Evolutionary conservation across 2,888 invertebrate genomes (phyloP).

Genomic region (Isoperla grammatica): DNA sequence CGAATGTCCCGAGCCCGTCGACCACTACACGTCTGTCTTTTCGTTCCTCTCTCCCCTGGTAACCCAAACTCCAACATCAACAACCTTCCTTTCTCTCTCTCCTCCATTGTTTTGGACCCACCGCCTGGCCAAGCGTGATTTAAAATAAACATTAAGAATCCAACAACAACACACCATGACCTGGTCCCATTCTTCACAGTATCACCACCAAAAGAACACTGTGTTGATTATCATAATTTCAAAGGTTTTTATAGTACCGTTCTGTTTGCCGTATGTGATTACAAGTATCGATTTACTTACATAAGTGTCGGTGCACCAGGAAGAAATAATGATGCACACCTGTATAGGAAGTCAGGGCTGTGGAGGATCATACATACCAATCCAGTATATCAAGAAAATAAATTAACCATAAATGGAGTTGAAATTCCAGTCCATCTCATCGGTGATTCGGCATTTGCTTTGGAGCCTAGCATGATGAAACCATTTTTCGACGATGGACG

Average conservation of each 20-base stretch:
- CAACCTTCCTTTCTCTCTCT: too few relatives aligned
- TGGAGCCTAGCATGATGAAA: neutral
- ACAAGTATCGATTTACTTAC: neutral
- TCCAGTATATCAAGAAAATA: neutral
- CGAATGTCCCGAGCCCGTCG: too few relatives aligned
- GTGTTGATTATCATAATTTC: neutral
- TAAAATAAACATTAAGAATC: too few relatives aligned
- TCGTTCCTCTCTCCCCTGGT: too few relatives aligned
- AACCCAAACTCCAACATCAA: too few relatives aligned
- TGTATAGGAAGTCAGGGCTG: neutral
- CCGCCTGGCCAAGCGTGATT: too few relatives aligned
- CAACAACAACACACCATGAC: too few relatives aligned
- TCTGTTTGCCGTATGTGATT: neutral
- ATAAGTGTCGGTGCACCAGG: neutral
- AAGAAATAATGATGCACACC: neutral
- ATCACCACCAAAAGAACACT: neutral
- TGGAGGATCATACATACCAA: neutral
- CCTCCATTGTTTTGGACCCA: too few relatives aligned
- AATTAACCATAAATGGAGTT: neutral
- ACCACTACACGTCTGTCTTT: too few relatives aligned
- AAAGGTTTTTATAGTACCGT: neutral
- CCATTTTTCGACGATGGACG: neutral
- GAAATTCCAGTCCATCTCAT: neutral
- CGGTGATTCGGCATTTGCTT: neutral
- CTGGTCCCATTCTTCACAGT: too few relatives aligned